These are phyloP conservation scores for Amia ocellicauda DNA, from an alignment of 2,113 vertebrate genomes.

Conservation along the genomic window DNA sequence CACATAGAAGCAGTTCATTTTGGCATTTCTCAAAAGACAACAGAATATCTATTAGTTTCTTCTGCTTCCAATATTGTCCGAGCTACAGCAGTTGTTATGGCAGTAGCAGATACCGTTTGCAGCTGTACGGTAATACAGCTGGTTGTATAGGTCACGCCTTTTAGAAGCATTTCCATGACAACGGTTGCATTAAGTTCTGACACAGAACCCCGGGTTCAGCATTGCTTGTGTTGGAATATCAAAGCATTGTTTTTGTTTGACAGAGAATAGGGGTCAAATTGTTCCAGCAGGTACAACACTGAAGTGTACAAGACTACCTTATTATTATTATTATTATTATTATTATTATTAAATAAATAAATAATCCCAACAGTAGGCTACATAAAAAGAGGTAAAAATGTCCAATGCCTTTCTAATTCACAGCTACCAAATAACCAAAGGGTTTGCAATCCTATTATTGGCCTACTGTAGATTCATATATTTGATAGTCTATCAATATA, in stretches of 20 bases:
- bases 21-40: too few relatives aligned
- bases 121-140: too few relatives aligned
- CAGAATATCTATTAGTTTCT: background rate
- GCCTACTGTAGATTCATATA: too few relatives aligned
- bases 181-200: slow-evolving; percentile 34
- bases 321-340: too few relatives aligned
- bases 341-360: too few relatives aligned
- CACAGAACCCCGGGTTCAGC: slow-evolving; percentile 31
- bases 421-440: too few relatives aligned
- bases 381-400: too few relatives aligned
- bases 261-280: slow-evolving; percentile 19
- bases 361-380: too few relatives aligned
- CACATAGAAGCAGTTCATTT: too few relatives aligned
- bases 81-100: slow-evolving; percentile 36
- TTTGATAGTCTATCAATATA: slow-evolving; percentile 20
- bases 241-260: slow-evolving; percentile 35
- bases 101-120: slow-evolving; percentile 36
- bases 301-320: too few relatives aligned
- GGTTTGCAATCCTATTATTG: too few relatives aligned
- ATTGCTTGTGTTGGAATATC: slow-evolving; percentile 28
- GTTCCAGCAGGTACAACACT: slow-evolving; percentile 10
- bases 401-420: too few relatives aligned
- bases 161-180: slow-evolving; percentile 57
- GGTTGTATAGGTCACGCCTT: slow-evolving; percentile 40
- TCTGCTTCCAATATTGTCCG: background rate